Evolutionary conservation across 1,140 invertebrate genomes (phyloP), one percentile per base, ranked within the genome.

Genomic region (Pachyrhynchus sulphureomaculatus): DNA sequence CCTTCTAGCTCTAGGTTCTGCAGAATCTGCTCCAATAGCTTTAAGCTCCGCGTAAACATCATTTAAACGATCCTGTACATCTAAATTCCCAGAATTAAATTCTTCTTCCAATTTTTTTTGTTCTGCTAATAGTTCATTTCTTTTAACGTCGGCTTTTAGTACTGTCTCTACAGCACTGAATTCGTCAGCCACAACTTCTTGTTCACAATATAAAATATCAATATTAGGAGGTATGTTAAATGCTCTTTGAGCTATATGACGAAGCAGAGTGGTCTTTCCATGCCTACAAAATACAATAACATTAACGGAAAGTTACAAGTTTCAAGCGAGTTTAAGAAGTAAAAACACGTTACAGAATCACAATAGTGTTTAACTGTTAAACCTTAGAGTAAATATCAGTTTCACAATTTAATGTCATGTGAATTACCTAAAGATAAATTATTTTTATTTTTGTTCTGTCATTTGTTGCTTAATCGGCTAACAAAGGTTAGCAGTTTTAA

Each of bases 191-290:
- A 93, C 86, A 23, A 99, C 96, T 82, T 98, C 96, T 83, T 99
- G 98, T 80, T 99, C 98, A 77, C 98, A 99, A 66, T 98, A 90
- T 42, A 99, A 79, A 59, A 99, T 92, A 80, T 99, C 98, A 66
- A 99, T 99, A 68, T 91, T 93, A 0, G 93, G 89, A 1, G 98
- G 98, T 72, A 99, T 95, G 51, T 88, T 87, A 66, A 99, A 90
- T 4, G 88, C 88, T 71, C 93, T 81, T 49, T 88, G 88, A 5
- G 90, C 91, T 69, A 99, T 89, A 73, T 99, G 96, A 51, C 95
- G 86, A 13, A 99, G 78, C 12, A 99, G 75, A 0, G 98, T 99
- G n/a, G 97, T 99, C 83, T 99, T 99, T 10, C 98, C 97, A 82
- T 99, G 95, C 2, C 89, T 91, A 55, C 55, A 29, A 29, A 29